phyloP scores from a whole-genome alignment of 2,797 vertebrate species.

The Nannoperca obscura region DNA sequence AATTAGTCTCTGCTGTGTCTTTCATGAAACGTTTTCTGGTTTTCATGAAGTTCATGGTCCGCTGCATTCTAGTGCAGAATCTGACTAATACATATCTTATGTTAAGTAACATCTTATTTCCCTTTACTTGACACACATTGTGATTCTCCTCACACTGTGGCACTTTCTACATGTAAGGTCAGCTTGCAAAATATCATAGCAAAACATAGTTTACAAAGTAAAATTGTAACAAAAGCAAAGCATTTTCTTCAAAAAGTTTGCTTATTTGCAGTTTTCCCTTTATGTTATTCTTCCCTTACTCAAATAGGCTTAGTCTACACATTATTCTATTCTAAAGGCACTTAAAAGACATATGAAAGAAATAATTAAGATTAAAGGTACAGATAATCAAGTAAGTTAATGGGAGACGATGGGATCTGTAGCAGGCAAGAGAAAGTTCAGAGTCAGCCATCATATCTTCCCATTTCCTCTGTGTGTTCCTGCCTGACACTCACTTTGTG shows the following conservation, averaged over 20 bases:
- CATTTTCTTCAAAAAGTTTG: slow-evolving; percentile 33
- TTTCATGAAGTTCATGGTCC: slow-evolving; percentile 35
- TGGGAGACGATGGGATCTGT: slow-evolving; percentile 54
- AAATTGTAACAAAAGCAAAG: slow-evolving; percentile 63
- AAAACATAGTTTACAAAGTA: slow-evolving; percentile 69
- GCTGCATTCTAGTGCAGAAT: slow-evolving; percentile 43
- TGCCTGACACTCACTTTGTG: slow-evolving; percentile 56
- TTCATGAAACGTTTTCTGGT: slow-evolving; percentile 35
- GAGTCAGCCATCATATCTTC: slow-evolving; percentile 45
- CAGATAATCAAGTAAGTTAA: slow-evolving; percentile 75
- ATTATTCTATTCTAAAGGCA: slow-evolving; percentile 90
- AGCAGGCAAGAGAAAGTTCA: slow-evolving; percentile 59
- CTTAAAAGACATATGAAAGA: slow-evolving; percentile 87
- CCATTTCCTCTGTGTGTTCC: slow-evolving; percentile 30
- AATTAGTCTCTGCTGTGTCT: slow-evolving; percentile 49
- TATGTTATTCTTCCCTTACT: slow-evolving; percentile 51
- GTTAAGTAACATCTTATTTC: slow-evolving; percentile 15
- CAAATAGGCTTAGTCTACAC: slow-evolving; percentile 71
- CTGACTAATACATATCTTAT: slow-evolving; percentile 35
- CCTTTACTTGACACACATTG: slow-evolving; percentile 19
- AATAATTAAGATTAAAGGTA: slow-evolving; percentile 79
- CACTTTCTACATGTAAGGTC: slow-evolving; percentile 50
- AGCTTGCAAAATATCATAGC: slow-evolving; percentile 55
- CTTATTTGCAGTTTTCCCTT: slow-evolving; percentile 66
- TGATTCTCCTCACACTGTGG: slow-evolving; percentile 54